These are phyloP conservation scores for Drosophila atroscutellata DNA, from an alignment of 2,888 invertebrate genomes.

Conservation along the genomic window DNA sequence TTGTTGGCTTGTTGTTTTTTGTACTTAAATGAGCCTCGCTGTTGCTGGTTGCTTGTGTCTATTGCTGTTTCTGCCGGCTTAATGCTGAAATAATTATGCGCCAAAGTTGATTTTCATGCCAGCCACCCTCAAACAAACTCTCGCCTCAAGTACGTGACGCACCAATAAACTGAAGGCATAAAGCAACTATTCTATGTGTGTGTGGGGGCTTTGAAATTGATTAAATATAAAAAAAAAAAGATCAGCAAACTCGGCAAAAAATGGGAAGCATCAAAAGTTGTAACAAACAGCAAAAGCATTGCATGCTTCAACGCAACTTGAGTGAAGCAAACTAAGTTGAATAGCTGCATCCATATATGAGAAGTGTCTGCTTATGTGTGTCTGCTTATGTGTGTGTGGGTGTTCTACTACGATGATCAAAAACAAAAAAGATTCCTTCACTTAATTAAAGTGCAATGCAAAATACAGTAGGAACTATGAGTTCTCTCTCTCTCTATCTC, in stretches of 20 bases:
- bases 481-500: not conserved
- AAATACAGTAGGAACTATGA: not conserved
- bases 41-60: slow-evolving; percentile 24
- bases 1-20: slow-evolving; percentile 44
- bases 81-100: slow-evolving; percentile 70
- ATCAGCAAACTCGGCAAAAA: slow-evolving; percentile 63
- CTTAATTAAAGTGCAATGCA: slow-evolving; percentile 4
- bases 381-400: not conserved
- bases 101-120: slow-evolving; percentile 49
- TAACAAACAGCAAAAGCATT: slow-evolving; percentile 32
- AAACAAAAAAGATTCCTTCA: not conserved
- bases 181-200: slow-evolving; percentile 27
- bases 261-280: slow-evolving; percentile 34
- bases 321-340: slow-evolving; percentile 8
- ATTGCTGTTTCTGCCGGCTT: slow-evolving; percentile 30
- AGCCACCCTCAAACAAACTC: slow-evolving; percentile 30
- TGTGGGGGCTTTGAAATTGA: slow-evolving; percentile 44
- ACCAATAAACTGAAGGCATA: slow-evolving; percentile 45
- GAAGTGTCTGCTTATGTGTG: not conserved
- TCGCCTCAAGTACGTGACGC: slow-evolving; percentile 63
- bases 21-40: slow-evolving; percentile 27
- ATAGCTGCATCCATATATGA: slow-evolving; percentile 5
- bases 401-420: slow-evolving; percentile 1
- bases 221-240: slow-evolving; percentile 63
- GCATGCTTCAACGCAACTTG: slow-evolving; percentile 24